Evolutionary conservation across 2,888 invertebrate species (phyloP).

Genomic region (Troides aeacus): DNA sequence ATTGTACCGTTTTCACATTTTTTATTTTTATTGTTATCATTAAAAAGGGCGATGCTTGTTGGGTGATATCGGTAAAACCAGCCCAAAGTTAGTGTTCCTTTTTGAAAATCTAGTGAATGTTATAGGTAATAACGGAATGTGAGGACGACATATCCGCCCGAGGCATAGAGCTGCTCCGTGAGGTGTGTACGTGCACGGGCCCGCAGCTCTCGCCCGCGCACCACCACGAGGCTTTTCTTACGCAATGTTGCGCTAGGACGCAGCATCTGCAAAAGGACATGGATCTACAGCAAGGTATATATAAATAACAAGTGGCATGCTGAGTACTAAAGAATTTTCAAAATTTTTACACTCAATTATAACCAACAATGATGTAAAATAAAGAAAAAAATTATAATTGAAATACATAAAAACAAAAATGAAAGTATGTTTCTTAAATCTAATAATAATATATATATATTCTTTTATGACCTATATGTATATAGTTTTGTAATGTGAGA

Average conservation of each 20-base stretch:
- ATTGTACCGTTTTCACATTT: too few species aligned
- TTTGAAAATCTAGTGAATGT: not conserved
- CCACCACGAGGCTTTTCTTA: slow-evolving; percentile 95
- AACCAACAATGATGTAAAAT: too few species aligned
- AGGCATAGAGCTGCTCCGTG: slow-evolving; percentile 94
- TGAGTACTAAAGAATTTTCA: not conserved
- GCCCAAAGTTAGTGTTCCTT: not conserved
- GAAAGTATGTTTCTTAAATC: not conserved
- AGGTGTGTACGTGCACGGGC: slow-evolving; percentile 96
- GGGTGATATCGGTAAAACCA: too few species aligned
- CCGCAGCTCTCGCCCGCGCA: slow-evolving; percentile 89
- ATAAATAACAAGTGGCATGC: not conserved
- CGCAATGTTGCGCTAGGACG: slow-evolving; percentile 94
- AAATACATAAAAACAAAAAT: too few species aligned
- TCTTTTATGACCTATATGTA: too few species aligned
- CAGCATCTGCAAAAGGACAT: slow-evolving; percentile 93
- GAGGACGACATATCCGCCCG: slow-evolving; percentile 95
- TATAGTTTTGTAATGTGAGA: too few species aligned
- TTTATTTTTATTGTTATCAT: too few species aligned
- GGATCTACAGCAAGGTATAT: slow-evolving; percentile 67
- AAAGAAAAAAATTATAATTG: too few species aligned
- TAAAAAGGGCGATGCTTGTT: too few species aligned
- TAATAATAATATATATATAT: too few species aligned
- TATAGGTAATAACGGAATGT: slow-evolving; percentile 90
- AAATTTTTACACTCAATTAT: too few species aligned